Evolutionary conservation across 2,888 invertebrate species (phyloP).

Genomic region (Epiblema foenella): DNA sequence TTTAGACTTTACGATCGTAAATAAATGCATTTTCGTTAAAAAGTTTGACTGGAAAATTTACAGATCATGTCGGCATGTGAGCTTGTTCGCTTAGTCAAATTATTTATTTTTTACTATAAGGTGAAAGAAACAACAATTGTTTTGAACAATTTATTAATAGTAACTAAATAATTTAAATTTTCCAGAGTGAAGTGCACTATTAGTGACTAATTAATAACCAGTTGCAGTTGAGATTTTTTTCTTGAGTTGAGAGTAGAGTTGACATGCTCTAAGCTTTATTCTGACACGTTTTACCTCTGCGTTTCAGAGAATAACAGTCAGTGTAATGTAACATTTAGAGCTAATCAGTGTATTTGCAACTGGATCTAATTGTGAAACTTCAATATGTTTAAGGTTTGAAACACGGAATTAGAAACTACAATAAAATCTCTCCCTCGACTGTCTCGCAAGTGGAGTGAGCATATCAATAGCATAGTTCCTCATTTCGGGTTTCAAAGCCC

Average conservation of each 20-base stretch:
- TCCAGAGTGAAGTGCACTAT: constrained; percentile 26
- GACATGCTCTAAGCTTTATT: neutral
- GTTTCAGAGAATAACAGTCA: constrained; percentile 5
- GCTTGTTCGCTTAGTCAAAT: neutral
- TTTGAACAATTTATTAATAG: constrained; percentile 31
- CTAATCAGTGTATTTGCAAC: neutral
- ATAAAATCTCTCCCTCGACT: neutral
- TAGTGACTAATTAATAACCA: constrained; percentile 19
- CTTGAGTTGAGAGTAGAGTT: no score
- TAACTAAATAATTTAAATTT: constrained; percentile 30
- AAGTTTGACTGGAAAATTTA: no score
- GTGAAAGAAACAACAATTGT: constrained; percentile 32
- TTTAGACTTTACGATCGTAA: no score
- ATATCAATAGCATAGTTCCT: neutral
- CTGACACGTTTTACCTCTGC: neutral
- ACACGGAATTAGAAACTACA: neutral
- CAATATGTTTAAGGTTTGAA: constrained; percentile 13
- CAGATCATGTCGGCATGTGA: no score
- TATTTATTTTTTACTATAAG: neutral
- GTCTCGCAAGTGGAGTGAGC: neutral
- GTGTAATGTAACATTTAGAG: neutral
- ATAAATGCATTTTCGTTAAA: no score
- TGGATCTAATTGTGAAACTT: constrained; percentile 5
- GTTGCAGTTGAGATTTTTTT: no score
- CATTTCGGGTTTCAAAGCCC: constrained; percentile 19